These are phyloP conservation scores for Sebastes jordani DNA, from an alignment of 2,797 vertebrate genomes.

Conservation along the genomic window DNA sequence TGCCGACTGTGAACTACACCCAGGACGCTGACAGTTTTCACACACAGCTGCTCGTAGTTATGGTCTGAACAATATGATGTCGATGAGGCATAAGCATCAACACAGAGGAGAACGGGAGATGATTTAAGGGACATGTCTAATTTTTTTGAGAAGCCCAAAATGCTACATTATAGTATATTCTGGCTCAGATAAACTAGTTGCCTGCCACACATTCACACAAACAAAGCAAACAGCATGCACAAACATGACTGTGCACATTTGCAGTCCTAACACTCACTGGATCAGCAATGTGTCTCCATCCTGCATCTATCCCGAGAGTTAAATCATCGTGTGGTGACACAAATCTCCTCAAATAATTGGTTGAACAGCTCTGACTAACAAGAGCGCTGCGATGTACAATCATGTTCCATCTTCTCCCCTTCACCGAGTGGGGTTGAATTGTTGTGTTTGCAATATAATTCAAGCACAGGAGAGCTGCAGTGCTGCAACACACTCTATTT, in stretches of 20 bases:
- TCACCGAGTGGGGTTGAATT: neutral
- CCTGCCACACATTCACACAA: neutral
- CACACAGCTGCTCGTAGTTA: neutral
- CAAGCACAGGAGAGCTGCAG: neutral
- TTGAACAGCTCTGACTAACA: conserved; percentile 6
- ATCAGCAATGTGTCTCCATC: neutral
- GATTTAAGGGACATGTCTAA: neutral
- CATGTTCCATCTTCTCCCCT: neutral
- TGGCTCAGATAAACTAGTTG: neutral
- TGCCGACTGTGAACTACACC: neutral
- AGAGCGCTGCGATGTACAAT: neutral
- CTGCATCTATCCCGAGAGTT: neutral
- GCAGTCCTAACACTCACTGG: neutral
- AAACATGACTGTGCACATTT: conserved; percentile 13
- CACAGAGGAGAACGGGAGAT: neutral
- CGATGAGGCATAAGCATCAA: neutral
- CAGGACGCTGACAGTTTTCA: neutral
- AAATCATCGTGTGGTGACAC: neutral
- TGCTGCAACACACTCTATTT: neutral
- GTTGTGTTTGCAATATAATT: conserved; percentile 12
- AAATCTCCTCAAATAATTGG: conserved; percentile 1
- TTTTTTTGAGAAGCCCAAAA: neutral
- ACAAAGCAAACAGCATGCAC: neutral
- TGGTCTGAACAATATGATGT: neutral
- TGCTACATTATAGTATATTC: neutral